These are phyloP conservation scores for Lithophane socia DNA, from an alignment of 2,888 invertebrate species.

Conservation along the genomic window DNA sequence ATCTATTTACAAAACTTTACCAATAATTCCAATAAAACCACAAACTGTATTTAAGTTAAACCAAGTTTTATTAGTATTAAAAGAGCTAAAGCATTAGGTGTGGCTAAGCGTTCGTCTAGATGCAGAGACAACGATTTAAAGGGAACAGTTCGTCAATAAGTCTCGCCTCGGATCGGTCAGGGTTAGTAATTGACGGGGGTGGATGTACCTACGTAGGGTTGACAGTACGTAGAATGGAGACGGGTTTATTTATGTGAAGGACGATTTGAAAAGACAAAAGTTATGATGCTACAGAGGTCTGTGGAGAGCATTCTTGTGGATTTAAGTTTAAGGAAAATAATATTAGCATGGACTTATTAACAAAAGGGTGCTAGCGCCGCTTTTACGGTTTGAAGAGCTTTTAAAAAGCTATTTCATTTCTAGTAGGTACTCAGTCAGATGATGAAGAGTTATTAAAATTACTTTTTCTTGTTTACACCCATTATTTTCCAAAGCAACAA, in stretches of 20 bases:
- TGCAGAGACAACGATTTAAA: constrained; percentile 80
- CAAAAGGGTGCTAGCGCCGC: neutral
- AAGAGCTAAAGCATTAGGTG: constrained; percentile 55
- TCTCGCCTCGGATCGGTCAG: constrained; percentile 88
- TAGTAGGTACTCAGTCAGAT: constrained; percentile 29
- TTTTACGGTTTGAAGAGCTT: neutral
- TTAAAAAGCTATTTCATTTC: constrained; percentile 4
- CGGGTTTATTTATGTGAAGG: constrained; percentile 4
- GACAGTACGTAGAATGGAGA: constrained; percentile 49
- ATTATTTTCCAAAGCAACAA: constrained; percentile 54
- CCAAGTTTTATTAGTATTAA: constrained; percentile 46
- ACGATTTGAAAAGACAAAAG: neutral
- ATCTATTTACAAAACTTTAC: neutral
- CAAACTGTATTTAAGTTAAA: constrained; percentile 9
- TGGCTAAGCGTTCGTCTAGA: constrained; percentile 65
- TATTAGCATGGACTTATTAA: neutral
- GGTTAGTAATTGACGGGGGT: constrained; percentile 89
- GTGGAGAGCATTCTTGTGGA: neutral
- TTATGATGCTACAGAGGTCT: neutral
- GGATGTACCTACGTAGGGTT: constrained; percentile 79
- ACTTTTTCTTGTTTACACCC: constrained; percentile 49
- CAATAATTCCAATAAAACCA: neutral
- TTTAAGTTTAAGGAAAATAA: neutral
- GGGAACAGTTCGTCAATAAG: constrained; percentile 88
- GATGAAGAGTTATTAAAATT: constrained; percentile 57